Evolutionary conservation across 1,140 invertebrate species (phyloP), one percentile per base, ranked within the genome.

Genomic region (Drosophila miranda): DNA sequence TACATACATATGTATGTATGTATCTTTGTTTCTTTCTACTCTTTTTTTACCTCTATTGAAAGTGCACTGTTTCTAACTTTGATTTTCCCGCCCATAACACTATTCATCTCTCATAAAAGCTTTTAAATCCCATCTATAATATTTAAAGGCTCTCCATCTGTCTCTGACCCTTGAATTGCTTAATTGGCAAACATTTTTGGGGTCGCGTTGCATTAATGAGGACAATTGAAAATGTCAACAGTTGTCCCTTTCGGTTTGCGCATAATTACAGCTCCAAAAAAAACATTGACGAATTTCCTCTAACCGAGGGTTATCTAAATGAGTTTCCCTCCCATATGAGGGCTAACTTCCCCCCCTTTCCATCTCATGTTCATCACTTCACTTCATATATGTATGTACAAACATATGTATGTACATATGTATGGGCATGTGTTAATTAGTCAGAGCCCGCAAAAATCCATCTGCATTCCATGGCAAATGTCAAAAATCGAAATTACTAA

Each of bases 151-250:
- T 38, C 3, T 30, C 16, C 38, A 44, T 9, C 9, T 28, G n/a
- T 50, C 9, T 50, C 11, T 14, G 2, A 2, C 7, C 3, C 51
- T n/a, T 63, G 8, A 2, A 83, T 82, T 59, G 70, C 78, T 87
- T 84, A 83, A 83, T 81, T 87, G 78, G 64, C 51, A 50, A 70
- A 49, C 30, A 53, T 74, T 74, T 76, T 78, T 57, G 78, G 66
- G 66, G 64, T 68, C 69, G 62, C 58, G 11, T 38, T 11, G 11
- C 59, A 64, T 73, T 73, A 81, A 63, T 61, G 56, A 48, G 71
- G 63, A 80, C 73, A 80, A 84, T 84, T 87, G 63, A 45, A 71
- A 57, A 81, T 86, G 81, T 86, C 82, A 86, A 86, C 74, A 86
- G 68, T 79, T 83, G 79, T 83, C 57, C 54, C 38, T 70, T 75